Percentiles rank a stretch among this genome's conserved stretches.
Evolutionary conservation across 2,888 invertebrate species (phyloP).

Genomic region (Phytoseiulus persimilis): DNA sequence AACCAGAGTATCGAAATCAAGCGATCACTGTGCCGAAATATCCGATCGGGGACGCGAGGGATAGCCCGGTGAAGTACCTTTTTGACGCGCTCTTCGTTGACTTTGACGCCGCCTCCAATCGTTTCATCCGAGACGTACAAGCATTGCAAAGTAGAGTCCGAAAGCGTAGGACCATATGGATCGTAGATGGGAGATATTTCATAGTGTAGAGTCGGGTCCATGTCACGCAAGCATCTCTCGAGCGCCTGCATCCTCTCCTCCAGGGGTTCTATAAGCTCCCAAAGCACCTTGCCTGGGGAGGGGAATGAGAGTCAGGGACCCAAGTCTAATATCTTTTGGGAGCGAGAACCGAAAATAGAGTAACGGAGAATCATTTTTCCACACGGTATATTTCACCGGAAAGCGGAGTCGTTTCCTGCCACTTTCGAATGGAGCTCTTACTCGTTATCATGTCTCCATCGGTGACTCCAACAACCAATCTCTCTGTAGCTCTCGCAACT

Average conservation of each 20-base stretch:
- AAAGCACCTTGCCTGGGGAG: slow-evolving; percentile 66
- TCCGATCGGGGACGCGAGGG: too few species aligned
- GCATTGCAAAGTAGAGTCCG: slow-evolving; percentile 62
- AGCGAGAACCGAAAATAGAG: background rate
- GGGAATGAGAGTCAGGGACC: background rate
- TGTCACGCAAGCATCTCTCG: slow-evolving; percentile 66
- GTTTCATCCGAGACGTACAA: slow-evolving; percentile 63
- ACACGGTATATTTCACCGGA: too few species aligned
- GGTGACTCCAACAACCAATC: slow-evolving; percentile 83
- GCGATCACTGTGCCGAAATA: background rate
- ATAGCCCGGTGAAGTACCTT: slow-evolving; percentile 46
- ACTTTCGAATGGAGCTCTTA: too few species aligned
- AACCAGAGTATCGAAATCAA: background rate
- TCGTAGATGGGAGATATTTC: slow-evolving; percentile 76
- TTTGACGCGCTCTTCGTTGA: slow-evolving; percentile 67
- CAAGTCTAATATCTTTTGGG: background rate
- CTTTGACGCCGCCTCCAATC: slow-evolving; percentile 66
- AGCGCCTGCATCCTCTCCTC: slow-evolving; percentile 64
- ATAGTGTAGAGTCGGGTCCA: slow-evolving; percentile 68
- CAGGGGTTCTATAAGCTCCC: slow-evolving; percentile 80
- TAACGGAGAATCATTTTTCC: too few species aligned
- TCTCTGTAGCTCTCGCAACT: slow-evolving; percentile 64
- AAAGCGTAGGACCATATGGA: slow-evolving; percentile 83
- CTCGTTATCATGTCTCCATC: slow-evolving; percentile 75
- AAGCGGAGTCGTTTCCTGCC: too few species aligned